Conservation (phyloP, 2,797 vertebrate genomes). For the Enteromius argenteus region DNA sequence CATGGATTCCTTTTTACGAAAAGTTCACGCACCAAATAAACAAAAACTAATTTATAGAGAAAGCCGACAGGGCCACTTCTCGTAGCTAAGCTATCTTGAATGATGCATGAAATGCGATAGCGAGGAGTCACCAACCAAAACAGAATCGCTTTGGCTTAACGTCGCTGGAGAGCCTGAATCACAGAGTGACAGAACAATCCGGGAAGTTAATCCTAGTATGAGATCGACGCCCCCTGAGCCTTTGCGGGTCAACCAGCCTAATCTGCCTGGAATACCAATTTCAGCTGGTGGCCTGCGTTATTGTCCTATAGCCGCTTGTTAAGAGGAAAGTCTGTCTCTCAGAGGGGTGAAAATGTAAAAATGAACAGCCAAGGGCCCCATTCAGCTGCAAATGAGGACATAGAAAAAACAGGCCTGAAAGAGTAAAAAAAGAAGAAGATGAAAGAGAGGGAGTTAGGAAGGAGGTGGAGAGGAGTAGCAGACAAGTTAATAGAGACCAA, state of each 20-base stretch:
- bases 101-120: constrained; percentile 32
- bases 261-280: constrained; percentile 59
- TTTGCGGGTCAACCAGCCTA: constrained; percentile 50
- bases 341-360: constrained; percentile 60
- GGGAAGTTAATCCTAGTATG: constrained; percentile 34
- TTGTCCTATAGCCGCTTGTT: constrained; percentile 50
- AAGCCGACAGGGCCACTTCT: neutral
- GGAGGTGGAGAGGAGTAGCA: constrained; percentile 53
- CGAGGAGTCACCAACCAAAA: constrained; percentile 36
- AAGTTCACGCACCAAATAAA: neutral
- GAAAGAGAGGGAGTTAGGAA: constrained; percentile 59
- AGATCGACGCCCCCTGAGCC: constrained; percentile 38
- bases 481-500: constrained; percentile 57
- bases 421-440: constrained; percentile 57
- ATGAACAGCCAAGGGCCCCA: constrained; percentile 61
- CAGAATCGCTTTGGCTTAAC: constrained; percentile 11
- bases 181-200: constrained; percentile 23
- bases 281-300: constrained; percentile 47
- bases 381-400: constrained; percentile 65
- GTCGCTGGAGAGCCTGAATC: constrained; percentile 3
- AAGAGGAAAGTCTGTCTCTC: constrained; percentile 43
- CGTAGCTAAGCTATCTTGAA: neutral
- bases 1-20: neutral
- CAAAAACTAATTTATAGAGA: neutral
- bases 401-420: constrained; percentile 57